A percentile compares a stretch with the other conserved stretches of the same genome.
Evolutionary conservation across 1,140 invertebrate genomes (phyloP).

Genomic region (Brachionus rubens): DNA sequence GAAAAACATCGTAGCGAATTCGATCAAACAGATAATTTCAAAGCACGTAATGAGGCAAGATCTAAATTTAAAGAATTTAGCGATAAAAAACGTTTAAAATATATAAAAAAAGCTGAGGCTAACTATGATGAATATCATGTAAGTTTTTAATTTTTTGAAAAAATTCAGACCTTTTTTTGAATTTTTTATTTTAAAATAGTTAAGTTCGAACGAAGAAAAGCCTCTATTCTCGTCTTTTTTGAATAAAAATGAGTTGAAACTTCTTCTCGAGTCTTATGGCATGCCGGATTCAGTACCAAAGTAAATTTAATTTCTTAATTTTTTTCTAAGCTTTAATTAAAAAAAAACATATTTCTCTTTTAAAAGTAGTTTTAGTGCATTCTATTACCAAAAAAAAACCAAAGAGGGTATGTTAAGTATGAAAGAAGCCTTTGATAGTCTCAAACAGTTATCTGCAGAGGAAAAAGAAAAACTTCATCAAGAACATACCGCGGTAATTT

Average conservation of each 20-base stretch:
- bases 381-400: not conserved
- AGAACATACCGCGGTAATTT: not conserved
- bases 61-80: not conserved
- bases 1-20: not conserved
- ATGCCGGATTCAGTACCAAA: constrained; percentile 18
- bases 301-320: too few species aligned
- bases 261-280: not conserved
- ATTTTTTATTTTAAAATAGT: not conserved
- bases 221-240: not conserved
- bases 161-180: too few species aligned
- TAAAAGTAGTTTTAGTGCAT: constrained; percentile 1
- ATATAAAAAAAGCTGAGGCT: constrained; percentile 1
- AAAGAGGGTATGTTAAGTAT: not conserved
- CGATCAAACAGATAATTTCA: not conserved
- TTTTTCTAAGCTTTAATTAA: not conserved
- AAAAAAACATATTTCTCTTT: not conserved
- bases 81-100: constrained; percentile 26
- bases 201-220: constrained; percentile 1
- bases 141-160: not conserved
- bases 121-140: constrained; percentile 35
- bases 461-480: not conserved
- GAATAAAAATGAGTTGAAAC: constrained; percentile 17
- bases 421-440: constrained; percentile 16
- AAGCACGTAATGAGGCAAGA: not conserved
- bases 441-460: not conserved